Evolutionary conservation across 2,797 vertebrate species (phyloP).

Genomic region (Gouania willdenowi): DNA sequence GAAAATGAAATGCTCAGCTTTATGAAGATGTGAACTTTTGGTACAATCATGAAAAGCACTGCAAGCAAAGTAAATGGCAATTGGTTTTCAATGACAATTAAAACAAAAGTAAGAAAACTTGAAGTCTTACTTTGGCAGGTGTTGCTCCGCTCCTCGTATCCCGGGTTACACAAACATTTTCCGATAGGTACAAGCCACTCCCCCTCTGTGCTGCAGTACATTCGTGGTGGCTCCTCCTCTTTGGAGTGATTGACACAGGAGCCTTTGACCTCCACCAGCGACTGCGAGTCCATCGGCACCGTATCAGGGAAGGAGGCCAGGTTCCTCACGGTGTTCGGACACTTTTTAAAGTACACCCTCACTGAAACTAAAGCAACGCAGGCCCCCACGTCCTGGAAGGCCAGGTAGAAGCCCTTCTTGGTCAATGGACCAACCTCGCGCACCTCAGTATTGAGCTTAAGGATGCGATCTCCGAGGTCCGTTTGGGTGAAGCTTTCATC

Average conservation of each 20-base stretch:
- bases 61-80: no score
- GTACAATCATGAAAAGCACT: no score
- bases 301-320: slow-evolving; percentile 96
- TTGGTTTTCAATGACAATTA: no score
- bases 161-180: slow-evolving; percentile 92
- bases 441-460: slow-evolving; percentile 96
- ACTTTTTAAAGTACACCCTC: slow-evolving; percentile 97
- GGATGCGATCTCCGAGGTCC: slow-evolving; percentile 95
- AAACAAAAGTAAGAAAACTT: no score
- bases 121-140: slow-evolving; percentile 96
- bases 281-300: slow-evolving; percentile 93
- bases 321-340: slow-evolving; percentile 91
- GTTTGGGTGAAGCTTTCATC: slow-evolving; percentile 98
- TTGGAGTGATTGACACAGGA: slow-evolving; percentile 96
- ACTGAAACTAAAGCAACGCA: slow-evolving; percentile 96
- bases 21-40: no score
- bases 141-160: slow-evolving; percentile 88
- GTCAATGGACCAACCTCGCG: slow-evolving; percentile 92
- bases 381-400: slow-evolving; percentile 96
- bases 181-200: slow-evolving; percentile 99
- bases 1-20: no score
- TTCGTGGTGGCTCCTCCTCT: slow-evolving; percentile 93
- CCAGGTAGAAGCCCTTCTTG: slow-evolving; percentile 94
- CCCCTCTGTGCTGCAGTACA: slow-evolving; percentile 98
- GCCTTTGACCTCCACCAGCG: slow-evolving; percentile 94